Conservation (phyloP, 2,113 vertebrate genomes). For the Castor canadensis region DNA sequence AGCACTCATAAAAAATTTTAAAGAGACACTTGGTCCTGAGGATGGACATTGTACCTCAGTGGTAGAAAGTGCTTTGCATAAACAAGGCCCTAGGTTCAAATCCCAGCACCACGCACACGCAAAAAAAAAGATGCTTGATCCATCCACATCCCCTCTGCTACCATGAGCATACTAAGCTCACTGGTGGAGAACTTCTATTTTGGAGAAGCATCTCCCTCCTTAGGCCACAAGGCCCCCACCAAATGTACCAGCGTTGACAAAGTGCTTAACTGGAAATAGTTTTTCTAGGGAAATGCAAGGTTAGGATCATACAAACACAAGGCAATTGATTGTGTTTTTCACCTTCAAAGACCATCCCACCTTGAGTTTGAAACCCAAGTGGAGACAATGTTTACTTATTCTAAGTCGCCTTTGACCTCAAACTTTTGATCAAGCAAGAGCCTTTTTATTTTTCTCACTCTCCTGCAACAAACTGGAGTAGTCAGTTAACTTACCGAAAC, state of each 20-base stretch:
- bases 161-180: not conserved
- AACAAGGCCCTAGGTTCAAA: too few species aligned
- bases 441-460: not conserved
- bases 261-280: not conserved
- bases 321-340: not conserved
- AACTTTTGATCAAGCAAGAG: not conserved
- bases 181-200: not conserved
- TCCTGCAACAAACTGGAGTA: not conserved
- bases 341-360: not conserved
- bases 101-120: too few species aligned
- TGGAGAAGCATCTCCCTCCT: not conserved
- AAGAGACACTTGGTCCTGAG: not conserved
- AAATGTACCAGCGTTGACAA: not conserved
- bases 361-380: constrained; percentile 30
- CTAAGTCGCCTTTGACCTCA: not conserved
- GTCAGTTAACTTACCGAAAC: constrained; percentile 82
- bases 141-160: not conserved
- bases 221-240: not conserved
- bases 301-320: not conserved
- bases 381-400: not conserved
- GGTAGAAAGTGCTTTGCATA: too few species aligned
- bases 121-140: not conserved
- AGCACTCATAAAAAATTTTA: not conserved
- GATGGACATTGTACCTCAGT: not conserved
- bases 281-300: not conserved